Evolutionary conservation across 2,888 invertebrate genomes (phyloP), one percentile per base, ranked within the genome.

Genomic region (Slavum lentiscoides): DNA sequence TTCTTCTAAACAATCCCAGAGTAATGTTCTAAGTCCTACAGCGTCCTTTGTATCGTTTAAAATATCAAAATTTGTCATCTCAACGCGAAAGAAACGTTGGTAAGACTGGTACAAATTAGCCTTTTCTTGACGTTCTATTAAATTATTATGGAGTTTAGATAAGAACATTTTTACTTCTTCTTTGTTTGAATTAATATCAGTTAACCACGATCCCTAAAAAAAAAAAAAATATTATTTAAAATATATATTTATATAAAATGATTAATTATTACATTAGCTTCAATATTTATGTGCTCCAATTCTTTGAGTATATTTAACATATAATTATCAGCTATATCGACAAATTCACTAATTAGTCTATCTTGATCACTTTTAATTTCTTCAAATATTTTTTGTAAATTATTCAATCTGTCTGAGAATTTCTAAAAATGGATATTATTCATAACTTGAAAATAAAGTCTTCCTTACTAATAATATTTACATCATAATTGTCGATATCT

Each of bases 41-140:
- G 95, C 94, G 83, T 90, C 91, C 84, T 92, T 90, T 0, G 93
- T 92, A 85, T 93, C 92, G 75, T 95, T 94, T 83, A 96, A 88
- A 82, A 92, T 90, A 84, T 95, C 95, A 85, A 93, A 91, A 85
- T 94, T 89, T 0, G 94, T 92, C 21, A 95, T 91, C 85, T 95
- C 95, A 83, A 96, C 90, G 91, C 94, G 84, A 53, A 85, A 83
- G 23, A 83, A 82, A 76, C 80, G 66, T 72, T 96, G 96, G 88
- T 94, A 93, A 0, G 90, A 89, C 83, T 93, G 91, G 85, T 92
- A 94, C 85, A 93, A 91, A 77, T 90, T 91, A 0, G 94, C 93
- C 82, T 89, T 88, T n/a, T 89, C 88, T 74, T 91, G 90, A 83
- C 92, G 92, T 0, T 87, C 89, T 19, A 87, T 87, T 37, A 96